A percentile compares a stretch with the other conserved stretches of the same genome.
Evolutionary conservation across 1,140 invertebrate species (phyloP).

Genomic region (Cotesia glomerata): DNA sequence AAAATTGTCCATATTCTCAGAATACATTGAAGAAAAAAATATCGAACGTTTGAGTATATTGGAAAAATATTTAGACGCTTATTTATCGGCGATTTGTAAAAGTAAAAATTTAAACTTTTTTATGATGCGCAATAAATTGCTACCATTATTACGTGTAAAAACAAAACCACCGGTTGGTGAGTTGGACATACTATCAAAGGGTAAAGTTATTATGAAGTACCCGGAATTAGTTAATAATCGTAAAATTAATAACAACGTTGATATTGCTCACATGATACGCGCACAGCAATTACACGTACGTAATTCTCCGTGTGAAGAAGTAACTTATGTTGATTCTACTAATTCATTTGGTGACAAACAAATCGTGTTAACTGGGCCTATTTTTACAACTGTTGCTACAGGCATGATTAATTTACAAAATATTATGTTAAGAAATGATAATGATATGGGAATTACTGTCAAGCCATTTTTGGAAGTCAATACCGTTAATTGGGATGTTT

Average conservation of each 20-base stretch:
- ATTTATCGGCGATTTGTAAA: not conserved
- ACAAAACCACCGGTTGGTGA: not conserved
- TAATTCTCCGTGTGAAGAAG: not conserved
- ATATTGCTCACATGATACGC: not conserved
- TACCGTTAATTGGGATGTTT: not conserved
- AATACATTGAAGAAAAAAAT: constrained; percentile 4
- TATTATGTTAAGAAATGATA: not conserved
- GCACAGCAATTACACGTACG: not conserved
- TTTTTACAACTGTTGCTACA: not conserved
- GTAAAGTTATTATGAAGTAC: not conserved
- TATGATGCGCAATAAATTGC: not conserved
- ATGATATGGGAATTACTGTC: not conserved
- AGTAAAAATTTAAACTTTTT: not conserved
- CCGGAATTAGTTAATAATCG: not conserved
- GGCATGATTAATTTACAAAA: constrained; percentile 2
- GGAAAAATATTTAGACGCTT: not conserved
- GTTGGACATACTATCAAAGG: not conserved
- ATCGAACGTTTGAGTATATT: not conserved
- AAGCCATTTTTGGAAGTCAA: not conserved
- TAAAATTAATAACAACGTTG: not conserved
- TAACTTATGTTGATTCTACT: not conserved
- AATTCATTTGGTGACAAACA: not conserved
- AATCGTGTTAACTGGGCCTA: not conserved
- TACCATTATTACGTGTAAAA: not conserved
- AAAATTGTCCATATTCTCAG: not conserved